phyloP scores from a whole-genome alignment of 2,888 invertebrate species.

The Drosophila melanosoma region DNA sequence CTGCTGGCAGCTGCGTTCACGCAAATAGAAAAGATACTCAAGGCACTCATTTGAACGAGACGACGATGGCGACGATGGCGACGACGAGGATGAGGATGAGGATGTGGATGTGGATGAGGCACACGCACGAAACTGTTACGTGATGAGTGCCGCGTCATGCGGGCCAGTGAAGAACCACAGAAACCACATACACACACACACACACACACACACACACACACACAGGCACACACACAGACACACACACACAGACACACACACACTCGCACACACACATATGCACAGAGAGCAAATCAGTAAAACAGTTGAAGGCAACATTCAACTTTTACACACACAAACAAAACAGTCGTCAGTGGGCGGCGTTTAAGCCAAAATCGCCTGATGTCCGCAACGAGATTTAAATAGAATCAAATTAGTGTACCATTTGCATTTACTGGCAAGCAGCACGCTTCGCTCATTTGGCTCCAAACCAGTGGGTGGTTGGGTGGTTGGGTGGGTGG shows the following conservation, averaged over 20 bases:
- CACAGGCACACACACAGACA: no score
- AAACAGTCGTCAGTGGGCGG: conserved; percentile 76
- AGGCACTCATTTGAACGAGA: conserved; percentile 72
- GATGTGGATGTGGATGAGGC: not conserved
- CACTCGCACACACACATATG: not conserved
- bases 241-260: no score
- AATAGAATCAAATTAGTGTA: conserved; percentile 81
- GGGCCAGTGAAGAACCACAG: conserved; percentile 38
- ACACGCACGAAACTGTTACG: conserved; percentile 64
- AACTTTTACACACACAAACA: conserved; percentile 35
- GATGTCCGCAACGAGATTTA: conserved; percentile 82
- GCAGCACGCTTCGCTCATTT: conserved; percentile 48
- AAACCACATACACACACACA: conserved; percentile 24
- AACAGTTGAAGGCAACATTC: conserved; percentile 22
- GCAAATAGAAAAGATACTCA: conserved; percentile 79
- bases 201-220: conserved; percentile 21
- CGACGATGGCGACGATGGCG: conserved; percentile 8
- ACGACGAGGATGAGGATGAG: not conserved
- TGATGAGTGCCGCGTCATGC: conserved; percentile 74
- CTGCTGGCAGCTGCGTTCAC: conserved; percentile 72
- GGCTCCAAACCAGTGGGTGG: not conserved
- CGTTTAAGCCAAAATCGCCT: conserved; percentile 76
- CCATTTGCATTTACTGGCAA: conserved; percentile 64
- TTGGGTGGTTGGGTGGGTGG: not conserved
- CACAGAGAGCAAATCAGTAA: conserved; percentile 10